phyloP scores from a whole-genome alignment of 2,113 vertebrate genomes.

The Callaeas wilsoni region DNA sequence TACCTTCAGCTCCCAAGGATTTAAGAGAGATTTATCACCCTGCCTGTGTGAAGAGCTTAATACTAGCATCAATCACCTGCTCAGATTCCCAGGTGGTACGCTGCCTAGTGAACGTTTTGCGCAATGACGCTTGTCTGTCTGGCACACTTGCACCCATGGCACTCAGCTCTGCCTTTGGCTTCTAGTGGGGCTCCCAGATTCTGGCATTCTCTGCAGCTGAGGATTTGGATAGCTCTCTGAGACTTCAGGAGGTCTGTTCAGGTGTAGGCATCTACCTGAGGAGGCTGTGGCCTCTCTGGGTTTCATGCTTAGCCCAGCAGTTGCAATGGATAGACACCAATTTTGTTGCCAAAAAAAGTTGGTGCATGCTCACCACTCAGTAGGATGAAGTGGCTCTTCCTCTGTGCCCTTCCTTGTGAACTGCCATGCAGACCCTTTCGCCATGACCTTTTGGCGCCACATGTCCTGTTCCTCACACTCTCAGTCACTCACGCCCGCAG shows the following conservation, averaged over 20 bases:
- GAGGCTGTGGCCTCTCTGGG: neutral
- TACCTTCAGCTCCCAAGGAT: neutral
- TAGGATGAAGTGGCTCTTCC: no score
- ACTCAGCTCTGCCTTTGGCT: neutral
- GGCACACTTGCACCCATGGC: neutral
- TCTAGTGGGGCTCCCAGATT: neutral
- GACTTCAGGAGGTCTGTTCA: neutral
- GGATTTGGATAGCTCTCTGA: neutral
- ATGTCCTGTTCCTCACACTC: rapidly evolving
- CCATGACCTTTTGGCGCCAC: neutral
- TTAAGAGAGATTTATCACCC: neutral
- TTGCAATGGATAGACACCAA: neutral
- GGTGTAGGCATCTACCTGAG: neutral
- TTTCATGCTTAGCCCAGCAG: neutral
- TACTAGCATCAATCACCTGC: neutral
- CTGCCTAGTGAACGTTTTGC: neutral
- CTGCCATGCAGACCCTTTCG: neutral
- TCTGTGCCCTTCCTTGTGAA: rapidly evolving
- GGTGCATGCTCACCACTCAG: neutral
- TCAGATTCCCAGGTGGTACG: neutral
- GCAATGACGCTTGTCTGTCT: neutral
- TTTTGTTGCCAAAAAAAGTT: neutral
- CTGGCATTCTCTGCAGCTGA: neutral
- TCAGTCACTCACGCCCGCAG: rapidly evolving
- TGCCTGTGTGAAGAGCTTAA: neutral